Evolutionary conservation across 2,888 invertebrate genomes (phyloP), one percentile per base, ranked within the genome.

Genomic region (Metellina segmentata): DNA sequence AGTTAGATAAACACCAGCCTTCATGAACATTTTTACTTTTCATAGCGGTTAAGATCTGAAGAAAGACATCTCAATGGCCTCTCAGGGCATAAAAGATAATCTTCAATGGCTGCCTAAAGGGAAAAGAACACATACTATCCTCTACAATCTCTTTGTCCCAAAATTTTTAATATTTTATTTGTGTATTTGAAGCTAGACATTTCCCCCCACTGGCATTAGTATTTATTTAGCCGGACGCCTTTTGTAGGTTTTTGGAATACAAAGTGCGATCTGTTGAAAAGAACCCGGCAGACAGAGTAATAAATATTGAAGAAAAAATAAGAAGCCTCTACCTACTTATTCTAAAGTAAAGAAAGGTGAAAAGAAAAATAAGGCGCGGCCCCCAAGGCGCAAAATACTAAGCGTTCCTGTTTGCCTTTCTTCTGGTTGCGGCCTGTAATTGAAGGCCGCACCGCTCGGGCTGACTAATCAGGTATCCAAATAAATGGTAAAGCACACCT

Each of bases 381-480:
- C 49, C 49, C 71, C 19, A 61, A 83, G 89, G 83, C 78, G 83
- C 78, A 78, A 77, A 83, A 79, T 77, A 85, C 70, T 51, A 71
- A 53, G 75, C 49, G 85, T 81, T 85, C 61, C 83, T 91, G 81
- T 86, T 91, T 86, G 86, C 85, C 86, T 90, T 90, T 90, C 83
- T 82, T 52, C 48, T 34, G 49, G 61, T 77, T 81, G 88, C 82
- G 77, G 89, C 77, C 77, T 89, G 81, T 91, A 91, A 91, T 91
- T 91, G 90, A 86, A 86, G 90, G 81, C 85, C 70, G 75, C 71
- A 52, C 79, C 79, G 74, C 90, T 69, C 51, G 51, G 81, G 86
- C 86, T 86, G 86, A 82, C 90, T 91, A 91, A 91, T 91, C 90
- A 81, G 90, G 90, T 91, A 91, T 91, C 90, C 78, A 91, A 91